A percentile compares a stretch with the other conserved stretches of the same genome.
Conservation (phyloP, 1,140 invertebrate species). For the Brachionus paranguensis region DNA sequence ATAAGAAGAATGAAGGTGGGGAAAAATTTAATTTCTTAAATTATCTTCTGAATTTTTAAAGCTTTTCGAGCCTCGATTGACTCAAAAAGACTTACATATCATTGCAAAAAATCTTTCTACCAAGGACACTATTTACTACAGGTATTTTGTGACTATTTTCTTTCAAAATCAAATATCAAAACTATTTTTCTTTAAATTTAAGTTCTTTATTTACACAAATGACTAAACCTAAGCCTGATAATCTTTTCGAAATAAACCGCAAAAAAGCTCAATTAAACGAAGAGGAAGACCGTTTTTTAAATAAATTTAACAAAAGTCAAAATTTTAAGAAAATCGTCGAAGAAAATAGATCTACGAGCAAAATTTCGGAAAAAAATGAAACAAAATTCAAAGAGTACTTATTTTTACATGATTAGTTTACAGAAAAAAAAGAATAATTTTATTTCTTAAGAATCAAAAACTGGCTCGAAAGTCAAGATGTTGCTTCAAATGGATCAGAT, state of each 20-base stretch:
- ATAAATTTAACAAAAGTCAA: conserved; percentile 6
- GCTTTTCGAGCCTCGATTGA: conserved; percentile 31
- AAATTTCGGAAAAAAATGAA: not conserved
- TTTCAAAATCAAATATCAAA: not conserved
- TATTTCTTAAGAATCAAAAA: not conserved
- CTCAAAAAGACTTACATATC: not conserved
- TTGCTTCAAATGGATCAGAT: not conserved
- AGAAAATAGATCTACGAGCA: not conserved
- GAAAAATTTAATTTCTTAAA: not conserved
- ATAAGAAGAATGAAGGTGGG: conserved; percentile 21
- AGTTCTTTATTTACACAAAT: conserved; percentile 37
- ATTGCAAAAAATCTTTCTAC: conserved; percentile 25
- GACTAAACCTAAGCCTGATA: conserved; percentile 12
- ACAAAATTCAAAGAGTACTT: conserved; percentile 4
- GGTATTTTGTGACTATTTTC: not conserved
- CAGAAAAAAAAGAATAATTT: not conserved
- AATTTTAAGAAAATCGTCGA: not conserved
- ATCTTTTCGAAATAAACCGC: conserved; percentile 6
- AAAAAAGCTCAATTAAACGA: conserved; percentile 20
- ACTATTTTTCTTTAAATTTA: not conserved
- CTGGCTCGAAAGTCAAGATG: conserved; percentile 5
- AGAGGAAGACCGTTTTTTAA: conserved; percentile 19
- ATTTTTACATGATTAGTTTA: not conserved
- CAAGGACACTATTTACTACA: conserved; percentile 35
- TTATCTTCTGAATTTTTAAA: not conserved